phyloP scores from a whole-genome alignment of 2,113 vertebrate genomes.

The Hippocampus zosterae region DNA sequence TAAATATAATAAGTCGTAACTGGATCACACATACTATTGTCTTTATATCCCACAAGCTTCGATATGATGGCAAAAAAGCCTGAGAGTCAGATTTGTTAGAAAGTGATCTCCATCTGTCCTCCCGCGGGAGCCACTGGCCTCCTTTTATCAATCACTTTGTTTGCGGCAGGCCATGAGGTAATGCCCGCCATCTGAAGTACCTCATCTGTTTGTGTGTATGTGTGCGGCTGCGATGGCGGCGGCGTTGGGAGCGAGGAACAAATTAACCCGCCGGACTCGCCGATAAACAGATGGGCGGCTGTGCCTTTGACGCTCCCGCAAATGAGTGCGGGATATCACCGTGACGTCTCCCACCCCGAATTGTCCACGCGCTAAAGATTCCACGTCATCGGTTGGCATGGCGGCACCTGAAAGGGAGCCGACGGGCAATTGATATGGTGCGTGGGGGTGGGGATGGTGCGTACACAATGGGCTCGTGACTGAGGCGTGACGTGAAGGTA shows the following conservation, averaged over 20 bases:
- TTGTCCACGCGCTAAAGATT: neutral
- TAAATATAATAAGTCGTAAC: neutral
- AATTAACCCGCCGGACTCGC: slow-evolving; percentile 57
- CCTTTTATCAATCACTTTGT: slow-evolving; percentile 69
- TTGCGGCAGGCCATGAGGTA: slow-evolving; percentile 56
- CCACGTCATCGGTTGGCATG: slow-evolving; percentile 5
- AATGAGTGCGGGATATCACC: slow-evolving; percentile 52
- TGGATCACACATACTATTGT: neutral
- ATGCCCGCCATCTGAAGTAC: slow-evolving; percentile 31
- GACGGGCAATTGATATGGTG: slow-evolving; percentile 73
- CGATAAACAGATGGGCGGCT: slow-evolving; percentile 12
- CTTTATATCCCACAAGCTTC: neutral
- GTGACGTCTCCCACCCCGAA: neutral
- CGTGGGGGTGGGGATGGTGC: slow-evolving; percentile 33
- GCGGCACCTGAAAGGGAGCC: slow-evolving; percentile 52
- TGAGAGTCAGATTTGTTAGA: slow-evolving; percentile 43
- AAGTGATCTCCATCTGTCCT: slow-evolving; percentile 59
- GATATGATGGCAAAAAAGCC: slow-evolving; percentile 5
- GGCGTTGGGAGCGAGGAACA: slow-evolving; percentile 21
- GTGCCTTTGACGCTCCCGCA: slow-evolving; percentile 19
- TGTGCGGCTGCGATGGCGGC: neutral
- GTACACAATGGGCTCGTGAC: slow-evolving; percentile 67
- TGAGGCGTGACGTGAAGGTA: slow-evolving; percentile 73
- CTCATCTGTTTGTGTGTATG: slow-evolving; percentile 21
- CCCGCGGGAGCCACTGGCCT: slow-evolving; percentile 53